Conservation (phyloP, 2,888 invertebrate genomes). For the Troides aeacus region DNA sequence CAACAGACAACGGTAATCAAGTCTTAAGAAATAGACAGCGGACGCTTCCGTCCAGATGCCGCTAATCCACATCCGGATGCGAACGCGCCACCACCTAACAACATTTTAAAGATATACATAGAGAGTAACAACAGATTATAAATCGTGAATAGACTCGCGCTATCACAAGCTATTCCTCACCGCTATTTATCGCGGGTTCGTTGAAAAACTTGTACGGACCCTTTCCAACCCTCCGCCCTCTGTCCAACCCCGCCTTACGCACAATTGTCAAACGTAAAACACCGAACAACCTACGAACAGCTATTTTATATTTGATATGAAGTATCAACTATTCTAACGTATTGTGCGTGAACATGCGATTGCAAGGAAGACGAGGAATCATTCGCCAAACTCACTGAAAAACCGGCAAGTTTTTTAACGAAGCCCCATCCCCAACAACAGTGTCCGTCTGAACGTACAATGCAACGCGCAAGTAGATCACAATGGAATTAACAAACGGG, state of each 20-base stretch:
- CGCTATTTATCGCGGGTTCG: constrained; percentile 42
- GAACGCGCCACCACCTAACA: constrained; percentile 48
- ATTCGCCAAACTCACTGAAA: constrained; percentile 46
- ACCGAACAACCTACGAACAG: constrained; percentile 50
- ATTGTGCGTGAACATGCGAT: constrained; percentile 73
- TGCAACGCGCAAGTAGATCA: constrained; percentile 59
- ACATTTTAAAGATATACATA: constrained; percentile 61
- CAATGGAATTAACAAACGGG: constrained; percentile 61
- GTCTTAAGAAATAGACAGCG: constrained; percentile 59
- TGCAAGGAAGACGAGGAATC: constrained; percentile 71
- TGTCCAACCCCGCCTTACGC: constrained; percentile 36
- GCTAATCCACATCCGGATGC: constrained; percentile 29
- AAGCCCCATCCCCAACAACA: constrained; percentile 42
- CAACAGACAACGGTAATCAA: constrained; percentile 69
- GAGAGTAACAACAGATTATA: constrained; percentile 54
- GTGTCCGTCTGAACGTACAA: constrained; percentile 36
- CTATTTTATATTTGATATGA: constrained; percentile 70
- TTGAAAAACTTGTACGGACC: constrained; percentile 62
- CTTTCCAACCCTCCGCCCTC: no score
- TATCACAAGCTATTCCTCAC: constrained; percentile 33
- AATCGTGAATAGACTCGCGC: constrained; percentile 34
- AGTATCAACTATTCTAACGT: constrained; percentile 63
- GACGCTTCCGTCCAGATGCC: constrained; percentile 37
- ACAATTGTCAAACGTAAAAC: constrained; percentile 45
- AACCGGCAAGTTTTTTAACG: constrained; percentile 66